Evolutionary conservation across 1,140 invertebrate species (phyloP).

Genomic region (Psix sp.): DNA sequence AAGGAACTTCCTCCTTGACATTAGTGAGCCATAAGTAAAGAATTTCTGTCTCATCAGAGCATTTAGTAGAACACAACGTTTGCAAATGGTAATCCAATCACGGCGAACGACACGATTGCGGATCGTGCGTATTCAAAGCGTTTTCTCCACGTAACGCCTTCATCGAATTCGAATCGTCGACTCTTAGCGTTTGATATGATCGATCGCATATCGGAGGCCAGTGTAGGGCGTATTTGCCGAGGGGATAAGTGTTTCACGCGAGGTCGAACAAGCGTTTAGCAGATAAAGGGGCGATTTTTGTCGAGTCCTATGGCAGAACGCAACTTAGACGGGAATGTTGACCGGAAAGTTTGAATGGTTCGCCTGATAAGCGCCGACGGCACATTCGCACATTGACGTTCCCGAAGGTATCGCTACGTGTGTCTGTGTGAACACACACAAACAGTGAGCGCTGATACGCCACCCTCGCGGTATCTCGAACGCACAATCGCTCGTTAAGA

Average conservation of each 20-base stretch:
- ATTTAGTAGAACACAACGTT: no score
- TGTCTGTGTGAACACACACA: constrained; percentile 17
- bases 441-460: constrained; percentile 4
- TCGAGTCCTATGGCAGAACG: constrained; percentile 10
- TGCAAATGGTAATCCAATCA: constrained; percentile 16
- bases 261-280: constrained; percentile 41
- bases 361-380: constrained; percentile 41
- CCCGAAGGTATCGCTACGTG: no score
- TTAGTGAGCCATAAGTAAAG: no score
- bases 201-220: constrained; percentile 17
- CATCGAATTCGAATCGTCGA: constrained; percentile 14
- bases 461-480: constrained; percentile 53
- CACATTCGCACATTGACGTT: constrained; percentile 33
- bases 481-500: constrained; percentile 67
- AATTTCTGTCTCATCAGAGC: no score
- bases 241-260: constrained; percentile 44
- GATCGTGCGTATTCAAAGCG: constrained; percentile 28
- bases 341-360: constrained; percentile 57
- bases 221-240: constrained; percentile 6
- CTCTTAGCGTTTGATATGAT: constrained; percentile 25
- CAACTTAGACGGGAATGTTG: constrained; percentile 21
- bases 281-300: constrained; percentile 44
- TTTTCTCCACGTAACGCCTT: constrained; percentile 20
- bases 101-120: constrained; percentile 2
- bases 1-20: no score